Conservation (phyloP, 2,888 invertebrate species). For the Cephus spinipes region DNA sequence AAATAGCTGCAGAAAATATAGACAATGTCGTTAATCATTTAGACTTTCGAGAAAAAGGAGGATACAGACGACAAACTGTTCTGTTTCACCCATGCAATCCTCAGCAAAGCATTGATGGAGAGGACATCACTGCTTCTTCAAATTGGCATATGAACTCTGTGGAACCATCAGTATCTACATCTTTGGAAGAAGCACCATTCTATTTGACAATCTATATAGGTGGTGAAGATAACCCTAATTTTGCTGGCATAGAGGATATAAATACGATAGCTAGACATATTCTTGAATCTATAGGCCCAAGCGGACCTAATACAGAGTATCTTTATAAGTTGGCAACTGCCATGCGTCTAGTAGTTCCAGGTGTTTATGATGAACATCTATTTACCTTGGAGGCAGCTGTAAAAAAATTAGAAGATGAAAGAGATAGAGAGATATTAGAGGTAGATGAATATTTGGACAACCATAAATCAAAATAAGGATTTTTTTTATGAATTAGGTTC, state of each 20-base stretch:
- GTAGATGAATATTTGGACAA: not conserved
- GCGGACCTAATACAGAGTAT: constrained; percentile 93
- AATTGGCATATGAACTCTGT: constrained; percentile 28
- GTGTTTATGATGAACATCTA: constrained; percentile 81
- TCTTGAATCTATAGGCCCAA: constrained; percentile 79
- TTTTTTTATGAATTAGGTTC: not conserved
- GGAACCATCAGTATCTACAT: constrained; percentile 33
- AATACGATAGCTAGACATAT: constrained; percentile 86
- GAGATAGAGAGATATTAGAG: constrained; percentile 11
- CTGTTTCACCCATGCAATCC: constrained; percentile 76
- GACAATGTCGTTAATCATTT: constrained; percentile 82
- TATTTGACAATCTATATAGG: constrained; percentile 85
- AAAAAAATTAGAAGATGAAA: constrained; percentile 54
- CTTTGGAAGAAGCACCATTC: constrained; percentile 70
- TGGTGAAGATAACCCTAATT: constrained; percentile 83
- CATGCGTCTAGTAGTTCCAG: constrained; percentile 81
- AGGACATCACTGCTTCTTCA: constrained; percentile 41
- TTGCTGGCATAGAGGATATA: constrained; percentile 80
- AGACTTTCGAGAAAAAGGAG: constrained; percentile 93
- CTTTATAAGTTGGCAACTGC: constrained; percentile 85
- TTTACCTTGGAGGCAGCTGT: constrained; percentile 78
- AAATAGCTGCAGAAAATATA: constrained; percentile 79
- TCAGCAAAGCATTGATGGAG: constrained; percentile 25
- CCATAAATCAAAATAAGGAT: not conserved
- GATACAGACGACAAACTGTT: constrained; percentile 81